Evolutionary conservation across 2,113 vertebrate genomes (phyloP).

Genomic region (Rattus rattus): DNA sequence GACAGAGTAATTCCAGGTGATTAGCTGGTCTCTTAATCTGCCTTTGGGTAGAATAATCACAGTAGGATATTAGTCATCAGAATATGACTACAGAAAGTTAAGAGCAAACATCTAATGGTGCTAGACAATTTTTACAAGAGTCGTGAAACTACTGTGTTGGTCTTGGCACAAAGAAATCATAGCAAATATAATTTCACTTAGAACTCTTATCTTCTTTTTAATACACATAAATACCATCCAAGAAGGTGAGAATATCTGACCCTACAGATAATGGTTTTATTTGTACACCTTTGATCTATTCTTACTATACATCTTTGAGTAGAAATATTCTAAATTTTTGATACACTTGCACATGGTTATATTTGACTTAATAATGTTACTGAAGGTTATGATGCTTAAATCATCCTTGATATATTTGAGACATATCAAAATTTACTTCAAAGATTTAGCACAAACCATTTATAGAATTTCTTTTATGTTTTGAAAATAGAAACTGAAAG

Average conservation of each 20-base stretch:
- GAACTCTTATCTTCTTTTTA: neutral
- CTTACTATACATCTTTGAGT: neutral
- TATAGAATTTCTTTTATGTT: neutral
- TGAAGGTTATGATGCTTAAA: neutral
- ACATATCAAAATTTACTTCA: neutral
- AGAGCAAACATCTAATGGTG: neutral
- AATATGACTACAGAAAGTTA: neutral
- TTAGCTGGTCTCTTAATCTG: neutral
- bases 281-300: neutral
- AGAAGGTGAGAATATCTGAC: constrained; percentile 14
- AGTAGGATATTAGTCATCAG: neutral
- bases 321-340: neutral
- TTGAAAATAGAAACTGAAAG: constrained; percentile 14
- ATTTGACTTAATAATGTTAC: neutral
- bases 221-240: neutral
- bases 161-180: neutral
- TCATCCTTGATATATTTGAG: neutral
- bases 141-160: neutral
- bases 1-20: neutral
- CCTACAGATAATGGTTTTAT: neutral
- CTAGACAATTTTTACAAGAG: neutral
- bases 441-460: neutral
- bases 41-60: neutral
- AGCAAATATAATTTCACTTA: neutral
- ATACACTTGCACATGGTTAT: neutral